Conservation (phyloP, 2,888 invertebrate genomes). For the Volucella inflata region DNA sequence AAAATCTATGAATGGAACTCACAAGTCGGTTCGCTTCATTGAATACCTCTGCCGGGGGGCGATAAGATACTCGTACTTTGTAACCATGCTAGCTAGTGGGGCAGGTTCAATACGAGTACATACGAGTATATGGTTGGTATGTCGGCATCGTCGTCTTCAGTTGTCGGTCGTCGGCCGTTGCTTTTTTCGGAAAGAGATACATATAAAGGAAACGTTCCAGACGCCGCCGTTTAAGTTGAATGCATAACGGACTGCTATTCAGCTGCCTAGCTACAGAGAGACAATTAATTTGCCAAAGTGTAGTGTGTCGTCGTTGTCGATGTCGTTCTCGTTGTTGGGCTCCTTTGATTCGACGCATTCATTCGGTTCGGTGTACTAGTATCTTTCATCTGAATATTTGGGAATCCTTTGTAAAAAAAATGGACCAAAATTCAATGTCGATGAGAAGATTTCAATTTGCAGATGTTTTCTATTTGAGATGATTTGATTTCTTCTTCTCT, state of each 20-base stretch:
- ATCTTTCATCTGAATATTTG: slow-evolving; percentile 11
- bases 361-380: background rate
- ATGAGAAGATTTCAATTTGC: slow-evolving; percentile 40
- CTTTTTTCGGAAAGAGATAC: background rate
- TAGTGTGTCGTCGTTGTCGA: slow-evolving; percentile 13
- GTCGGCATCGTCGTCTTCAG: too few species aligned
- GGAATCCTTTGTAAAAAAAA: background rate
- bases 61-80: too few species aligned
- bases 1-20: too few species aligned
- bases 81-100: background rate
- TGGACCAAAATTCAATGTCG: slow-evolving; percentile 12
- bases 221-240: slow-evolving; percentile 27
- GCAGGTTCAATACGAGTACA: background rate
- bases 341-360: background rate
- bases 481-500: slow-evolving; percentile 32
- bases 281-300: slow-evolving; percentile 48
- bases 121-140: background rate
- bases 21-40: too few species aligned
- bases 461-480: slow-evolving; percentile 35
- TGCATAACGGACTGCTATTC: background rate
- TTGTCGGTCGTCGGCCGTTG: too few species aligned
- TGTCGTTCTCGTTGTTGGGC: background rate
- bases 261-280: slow-evolving; percentile 14
- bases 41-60: too few species aligned
- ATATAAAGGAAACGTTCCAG: slow-evolving; percentile 39